Evolutionary conservation across 2,888 invertebrate species (phyloP).

Genomic region (Catocala sponsa): DNA sequence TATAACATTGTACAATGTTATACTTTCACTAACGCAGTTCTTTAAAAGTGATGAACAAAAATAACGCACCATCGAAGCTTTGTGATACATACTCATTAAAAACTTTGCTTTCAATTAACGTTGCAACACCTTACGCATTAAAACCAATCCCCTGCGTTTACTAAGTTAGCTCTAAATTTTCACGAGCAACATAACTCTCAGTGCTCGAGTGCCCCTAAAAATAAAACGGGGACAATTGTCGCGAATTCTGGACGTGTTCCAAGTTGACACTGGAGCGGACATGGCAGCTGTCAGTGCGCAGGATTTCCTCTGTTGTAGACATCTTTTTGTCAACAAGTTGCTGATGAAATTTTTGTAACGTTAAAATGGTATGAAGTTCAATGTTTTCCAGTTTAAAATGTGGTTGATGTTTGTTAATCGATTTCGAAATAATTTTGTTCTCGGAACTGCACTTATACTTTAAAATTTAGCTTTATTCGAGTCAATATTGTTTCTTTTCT

Average conservation of each 20-base stretch:
- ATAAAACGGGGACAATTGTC: conserved; percentile 54
- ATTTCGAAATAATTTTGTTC: no score
- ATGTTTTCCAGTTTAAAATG: conserved; percentile 24
- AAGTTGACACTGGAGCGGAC: conserved; percentile 50
- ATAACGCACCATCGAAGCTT: no score
- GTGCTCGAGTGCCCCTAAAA: conserved; percentile 32
- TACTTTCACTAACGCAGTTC: no score
- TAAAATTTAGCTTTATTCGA: no score
- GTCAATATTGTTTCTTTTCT: no score
- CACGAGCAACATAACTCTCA: conserved; percentile 42
- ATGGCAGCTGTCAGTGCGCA: conserved; percentile 62
- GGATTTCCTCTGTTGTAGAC: conserved; percentile 47
- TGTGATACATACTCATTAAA: neutral
- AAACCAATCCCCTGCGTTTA: conserved; percentile 14
- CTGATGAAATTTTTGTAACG: conserved; percentile 36
- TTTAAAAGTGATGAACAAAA: no score
- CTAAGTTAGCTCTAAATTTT: conserved; percentile 46
- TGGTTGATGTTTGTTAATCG: neutral
- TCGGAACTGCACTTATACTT: no score
- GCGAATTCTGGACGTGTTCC: conserved; percentile 60
- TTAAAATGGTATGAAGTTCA: conserved; percentile 32
- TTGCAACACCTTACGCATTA: conserved; percentile 8
- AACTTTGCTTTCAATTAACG: conserved; percentile 13
- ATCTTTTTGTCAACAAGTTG: conserved; percentile 39
- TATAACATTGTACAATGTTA: no score